Evolutionary conservation across 2,888 invertebrate genomes (phyloP), one percentile per base, ranked within the genome.

Genomic region (Eretmocerus hayati): DNA sequence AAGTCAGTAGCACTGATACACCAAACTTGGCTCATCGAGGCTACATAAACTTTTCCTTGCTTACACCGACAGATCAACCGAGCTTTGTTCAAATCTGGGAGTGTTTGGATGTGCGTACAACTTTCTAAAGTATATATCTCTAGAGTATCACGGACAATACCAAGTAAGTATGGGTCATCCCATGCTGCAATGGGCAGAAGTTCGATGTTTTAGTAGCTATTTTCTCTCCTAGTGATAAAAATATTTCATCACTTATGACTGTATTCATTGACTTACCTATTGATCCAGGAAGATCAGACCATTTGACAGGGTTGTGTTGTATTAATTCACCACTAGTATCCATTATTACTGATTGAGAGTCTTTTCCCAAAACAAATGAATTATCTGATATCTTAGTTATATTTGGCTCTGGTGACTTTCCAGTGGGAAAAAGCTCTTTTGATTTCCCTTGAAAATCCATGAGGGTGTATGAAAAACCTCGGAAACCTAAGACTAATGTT

Each of bases 121-220:
- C 90, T 89, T 57, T 90, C 87, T 46, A 92, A 78, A 4, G 93
- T 87, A 56, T 91, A 85, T 5, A 96, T 81, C 72, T 95, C 89
- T 26, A 95, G 79, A 56, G 82, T 81, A 62, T 88, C 90, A 42
- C 86, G 80, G 41, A 92, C 75, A 40, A 96, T 77, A 5, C 91
- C 93, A 48, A 97, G 74, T 18, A 92, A 77, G 71, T 90, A 99
- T 0, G 97, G 97, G 61, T 90, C 86, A 72, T 97, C 94, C 84
- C 93, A 92, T 22, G 85, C 92, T 85, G 72, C 52, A 74, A 75
- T 45, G 42, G 48, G n/a, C 11, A 6, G 8, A 13, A 42, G 30
- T 18, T 52, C 4, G 31, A 22, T 22, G 19, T 35, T 48, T 38
- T 18, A 36, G 13, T 15, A n/a, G 30, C 30, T 30, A 9, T 30